Evolutionary conservation across 2,113 vertebrate genomes (phyloP), one percentile per base, ranked within the genome.

Genomic region (Sceloporus undulatus): DNA sequence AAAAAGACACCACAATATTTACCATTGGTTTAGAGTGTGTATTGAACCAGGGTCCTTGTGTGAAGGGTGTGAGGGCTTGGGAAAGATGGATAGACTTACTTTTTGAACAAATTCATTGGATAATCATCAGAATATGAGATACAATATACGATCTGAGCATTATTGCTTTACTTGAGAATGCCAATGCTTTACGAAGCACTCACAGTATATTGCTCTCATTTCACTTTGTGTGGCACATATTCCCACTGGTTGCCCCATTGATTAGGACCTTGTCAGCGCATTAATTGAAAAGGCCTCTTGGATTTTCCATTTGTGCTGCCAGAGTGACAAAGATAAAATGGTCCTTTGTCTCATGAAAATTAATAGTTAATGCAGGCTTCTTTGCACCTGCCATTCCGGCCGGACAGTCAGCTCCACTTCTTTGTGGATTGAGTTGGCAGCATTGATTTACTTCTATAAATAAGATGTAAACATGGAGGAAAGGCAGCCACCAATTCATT

Each of bases 381-480:
- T 87, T 89, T 88, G 23, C 93, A 62, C 90, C 91, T 81, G 88
- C 89, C 87, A 0, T 0, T 23, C 91, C 38, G 79, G 68, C 83
- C 2, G 89, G 85, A 38, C 88, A 52, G 59, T 62, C 18, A 86
- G 82, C 85, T 62, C 86, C 86, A 14, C 79, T 27, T 0, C 1
- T 85, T 90, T 78, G 1, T 1, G 2, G 89, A 84, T 85, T 85
- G 88, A 56, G 59, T 62, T 79, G 16, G 70, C 82, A 34, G 11
- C 89, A 89, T 70, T 52, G 94, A 94, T 95, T 92, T 0, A 5
- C 42, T 85, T 89, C 92, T 94, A 86, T 89, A 93, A 95, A 94
- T 56, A 93, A 85, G 3, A 89, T 79, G n/a, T 80, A 59, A 2
- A 38, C 87, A 80, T 27, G 9, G 16, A 18, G 91, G 56, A 54